Conservation (phyloP, 2,797 vertebrate genomes). For the Bradypus variegatus region DNA sequence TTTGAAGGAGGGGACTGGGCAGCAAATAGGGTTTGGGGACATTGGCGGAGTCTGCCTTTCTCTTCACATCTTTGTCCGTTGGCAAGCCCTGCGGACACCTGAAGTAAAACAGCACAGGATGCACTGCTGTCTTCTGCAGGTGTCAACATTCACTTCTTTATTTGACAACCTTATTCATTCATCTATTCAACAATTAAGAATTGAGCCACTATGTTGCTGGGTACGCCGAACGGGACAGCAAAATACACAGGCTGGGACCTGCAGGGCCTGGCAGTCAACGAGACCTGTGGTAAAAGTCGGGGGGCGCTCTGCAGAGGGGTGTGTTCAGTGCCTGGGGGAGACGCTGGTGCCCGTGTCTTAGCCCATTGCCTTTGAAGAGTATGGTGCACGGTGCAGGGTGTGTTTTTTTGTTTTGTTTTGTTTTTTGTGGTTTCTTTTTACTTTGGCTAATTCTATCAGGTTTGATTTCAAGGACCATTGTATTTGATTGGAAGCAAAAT, state of each 20-base stretch:
- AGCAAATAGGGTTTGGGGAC: neutral
- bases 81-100: fast-evolving
- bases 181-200: fast-evolving
- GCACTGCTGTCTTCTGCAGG: neutral
- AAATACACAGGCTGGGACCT: fast-evolving
- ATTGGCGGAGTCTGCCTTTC: neutral
- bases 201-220: neutral
- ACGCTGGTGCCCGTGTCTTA: neutral
- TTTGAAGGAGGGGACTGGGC: neutral
- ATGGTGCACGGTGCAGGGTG: neutral
- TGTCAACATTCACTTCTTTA: neutral
- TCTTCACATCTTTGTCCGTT: neutral
- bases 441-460: neutral
- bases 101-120: neutral
- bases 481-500: neutral
- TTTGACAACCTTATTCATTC: neutral
- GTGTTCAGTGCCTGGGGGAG: neutral
- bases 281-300: neutral
- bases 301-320: fast-evolving
- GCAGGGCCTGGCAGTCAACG: fast-evolving
- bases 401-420: neutral
- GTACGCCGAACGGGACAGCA: fast-evolving
- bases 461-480: neutral
- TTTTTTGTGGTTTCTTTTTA: neutral
- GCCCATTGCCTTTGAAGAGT: neutral